Evolutionary conservation across 2,888 invertebrate species (phyloP).

Genomic region (Schizotus pectinicornis): DNA sequence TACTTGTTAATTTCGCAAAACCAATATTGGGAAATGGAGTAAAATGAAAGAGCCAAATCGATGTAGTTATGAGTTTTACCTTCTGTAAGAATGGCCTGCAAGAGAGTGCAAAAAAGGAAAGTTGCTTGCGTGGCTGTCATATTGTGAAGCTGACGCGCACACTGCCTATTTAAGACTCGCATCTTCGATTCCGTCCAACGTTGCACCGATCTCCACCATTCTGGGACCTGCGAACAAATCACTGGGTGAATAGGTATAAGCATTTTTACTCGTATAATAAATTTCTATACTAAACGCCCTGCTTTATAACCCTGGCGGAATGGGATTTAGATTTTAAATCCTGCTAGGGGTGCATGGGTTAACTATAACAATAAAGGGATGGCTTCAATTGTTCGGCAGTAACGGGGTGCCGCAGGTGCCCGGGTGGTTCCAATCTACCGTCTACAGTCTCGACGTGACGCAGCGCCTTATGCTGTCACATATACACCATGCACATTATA

Average conservation of each 20-base stretch:
- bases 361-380: conserved; percentile 42
- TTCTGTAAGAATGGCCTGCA: conserved; percentile 49
- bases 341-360: conserved; percentile 33
- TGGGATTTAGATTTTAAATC: conserved; percentile 41
- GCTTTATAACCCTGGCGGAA: conserved; percentile 38
- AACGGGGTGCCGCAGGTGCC: conserved; percentile 52
- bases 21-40: conserved; percentile 30
- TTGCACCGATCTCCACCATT: conserved; percentile 53
- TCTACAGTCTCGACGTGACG: conserved; percentile 47
- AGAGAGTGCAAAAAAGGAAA: conserved; percentile 51
- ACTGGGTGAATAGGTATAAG: conserved; percentile 40
- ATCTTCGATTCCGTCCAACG: conserved; percentile 51
- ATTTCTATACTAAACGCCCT: conserved; percentile 39
- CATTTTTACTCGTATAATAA: conserved; percentile 40
- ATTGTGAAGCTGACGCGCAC: conserved; percentile 48
- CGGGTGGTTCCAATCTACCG: conserved; percentile 52
- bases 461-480: conserved; percentile 54
- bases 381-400: conserved; percentile 49
- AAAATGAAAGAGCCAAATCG: conserved; percentile 31
- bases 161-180: conserved; percentile 53
- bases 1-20: conserved; percentile 31
- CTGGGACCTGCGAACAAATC: conserved; percentile 52
- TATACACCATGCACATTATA: conserved; percentile 53
- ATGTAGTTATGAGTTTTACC: conserved; percentile 48
- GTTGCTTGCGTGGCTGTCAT: conserved; percentile 52